Evolutionary conservation across 2,797 vertebrate genomes (phyloP), one percentile per base, ranked within the genome.

Genomic region (Saxicola maurus): DNA sequence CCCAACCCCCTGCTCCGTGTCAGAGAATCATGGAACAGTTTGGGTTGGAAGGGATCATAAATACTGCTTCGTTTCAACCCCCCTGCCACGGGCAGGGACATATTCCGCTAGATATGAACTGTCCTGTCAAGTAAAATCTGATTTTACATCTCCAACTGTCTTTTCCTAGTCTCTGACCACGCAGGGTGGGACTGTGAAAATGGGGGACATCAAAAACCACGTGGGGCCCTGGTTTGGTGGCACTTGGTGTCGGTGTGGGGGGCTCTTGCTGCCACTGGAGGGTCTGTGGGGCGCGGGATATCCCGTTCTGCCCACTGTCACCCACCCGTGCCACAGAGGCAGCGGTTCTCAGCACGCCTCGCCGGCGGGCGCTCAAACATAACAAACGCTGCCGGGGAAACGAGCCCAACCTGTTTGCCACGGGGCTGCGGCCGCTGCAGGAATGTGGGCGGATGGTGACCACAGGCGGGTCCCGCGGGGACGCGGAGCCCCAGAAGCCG

Each of bases 351-450:
- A 46, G 67, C 83, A 9, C 24, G 11, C 74, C 46, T 51, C 21
- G 6, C 61, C 11, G 35, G 48, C 5, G 28, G 72, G 55, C 19
- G 4, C 75, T 72, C 17, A 4, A 46, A 37, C n/a, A 19, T 7
- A n/a, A 28, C 43, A n/a, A 48, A 73, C 0, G 86, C 62, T 76
- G 8, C 45, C n/a, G 10, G 77, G 93, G 45, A 67, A 96, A 96
- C 94, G 51, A 53, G 92, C 92, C 91, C 8, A 53, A 95, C 96
- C 86, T 72, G 96, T 96, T 95, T 89, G 81, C 79, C 52, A 12
- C 27, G 49, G 80, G 90, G 78, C 79, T 23, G 67, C 4, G 42
- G 90, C 61, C 5, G 9, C 31, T 3, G 30, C 62, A 87, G 91
- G 86, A 93, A 92, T 89, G 81, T 91, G 85, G 90, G 89, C 55